Percentiles rank a stretch among this genome's conserved stretches.
These are phyloP conservation scores for Marcusenius ussheri DNA, from an alignment of 2,113 vertebrate genomes.

Conservation along the genomic window DNA sequence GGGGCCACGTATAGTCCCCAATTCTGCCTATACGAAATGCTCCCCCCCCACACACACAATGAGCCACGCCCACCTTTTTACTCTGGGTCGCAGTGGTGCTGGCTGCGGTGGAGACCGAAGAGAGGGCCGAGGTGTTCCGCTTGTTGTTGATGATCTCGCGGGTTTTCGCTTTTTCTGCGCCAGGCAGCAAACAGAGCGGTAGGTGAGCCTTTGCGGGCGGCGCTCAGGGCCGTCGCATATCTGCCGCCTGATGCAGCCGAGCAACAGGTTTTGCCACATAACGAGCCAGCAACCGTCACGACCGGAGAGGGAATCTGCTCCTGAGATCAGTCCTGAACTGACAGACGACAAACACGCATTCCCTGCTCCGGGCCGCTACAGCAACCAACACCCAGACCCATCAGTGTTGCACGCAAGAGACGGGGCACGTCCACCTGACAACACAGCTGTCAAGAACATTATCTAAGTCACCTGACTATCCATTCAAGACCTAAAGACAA, in stretches of 20 bases:
- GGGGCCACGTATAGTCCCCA: neutral
- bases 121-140: constrained; percentile 52
- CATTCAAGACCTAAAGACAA: neutral
- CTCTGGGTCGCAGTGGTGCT: constrained; percentile 44
- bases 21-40: neutral
- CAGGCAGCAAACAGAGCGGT: neutral
- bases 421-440: neutral
- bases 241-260: neutral
- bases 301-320: neutral
- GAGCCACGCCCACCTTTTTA: constrained; percentile 53
- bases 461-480: neutral
- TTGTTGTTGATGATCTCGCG: constrained; percentile 73
- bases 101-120: constrained; percentile 49
- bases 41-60: too few relatives aligned
- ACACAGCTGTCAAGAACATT: neutral
- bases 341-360: neutral
- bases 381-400: neutral
- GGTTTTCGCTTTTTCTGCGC: constrained; percentile 70
- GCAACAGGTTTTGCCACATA: neutral
- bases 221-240: neutral
- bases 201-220: neutral
- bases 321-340: neutral
- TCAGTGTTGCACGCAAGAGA: neutral
- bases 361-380: neutral
- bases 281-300: neutral